These are phyloP conservation scores for Pangasius sanitwongsei DNA, from an alignment of 2,797 vertebrate genomes.

Conservation along the genomic window DNA sequence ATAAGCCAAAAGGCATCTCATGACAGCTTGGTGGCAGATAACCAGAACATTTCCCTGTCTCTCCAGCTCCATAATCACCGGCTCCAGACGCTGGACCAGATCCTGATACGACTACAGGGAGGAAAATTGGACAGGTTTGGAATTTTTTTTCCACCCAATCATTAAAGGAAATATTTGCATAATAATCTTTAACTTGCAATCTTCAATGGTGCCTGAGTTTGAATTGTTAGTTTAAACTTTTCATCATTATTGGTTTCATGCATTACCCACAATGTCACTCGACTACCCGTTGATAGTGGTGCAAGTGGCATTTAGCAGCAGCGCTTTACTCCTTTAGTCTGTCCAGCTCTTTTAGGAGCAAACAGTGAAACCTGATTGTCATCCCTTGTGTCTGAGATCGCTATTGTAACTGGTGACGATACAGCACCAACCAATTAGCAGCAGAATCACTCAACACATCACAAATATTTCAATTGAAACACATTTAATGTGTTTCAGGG, in stretches of 20 bases:
- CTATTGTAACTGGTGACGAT: not conserved
- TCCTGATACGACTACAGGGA: conserved; percentile 92
- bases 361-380: not conserved
- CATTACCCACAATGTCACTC: not conserved
- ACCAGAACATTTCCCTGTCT: conserved; percentile 92
- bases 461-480: not conserved
- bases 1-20: conserved; percentile 96
- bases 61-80: conserved; percentile 97
- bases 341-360: not conserved
- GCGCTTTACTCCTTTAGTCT: not conserved
- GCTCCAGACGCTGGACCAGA: conserved; percentile 93
- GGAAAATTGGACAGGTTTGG: conserved; percentile 11
- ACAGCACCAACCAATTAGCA: not conserved
- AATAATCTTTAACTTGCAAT: not conserved
- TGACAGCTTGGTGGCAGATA: conserved; percentile 94
- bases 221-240: not conserved
- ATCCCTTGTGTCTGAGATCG: not conserved
- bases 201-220: not conserved
- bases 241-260: not conserved
- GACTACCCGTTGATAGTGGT: not conserved
- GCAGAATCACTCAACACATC: not conserved
- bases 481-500: not conserved
- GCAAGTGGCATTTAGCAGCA: not conserved
- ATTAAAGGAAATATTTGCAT: not conserved
- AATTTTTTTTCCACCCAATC: not conserved